phyloP scores from a whole-genome alignment of 1,140 invertebrate genomes.

The Drosophila pectinifera region DNA sequence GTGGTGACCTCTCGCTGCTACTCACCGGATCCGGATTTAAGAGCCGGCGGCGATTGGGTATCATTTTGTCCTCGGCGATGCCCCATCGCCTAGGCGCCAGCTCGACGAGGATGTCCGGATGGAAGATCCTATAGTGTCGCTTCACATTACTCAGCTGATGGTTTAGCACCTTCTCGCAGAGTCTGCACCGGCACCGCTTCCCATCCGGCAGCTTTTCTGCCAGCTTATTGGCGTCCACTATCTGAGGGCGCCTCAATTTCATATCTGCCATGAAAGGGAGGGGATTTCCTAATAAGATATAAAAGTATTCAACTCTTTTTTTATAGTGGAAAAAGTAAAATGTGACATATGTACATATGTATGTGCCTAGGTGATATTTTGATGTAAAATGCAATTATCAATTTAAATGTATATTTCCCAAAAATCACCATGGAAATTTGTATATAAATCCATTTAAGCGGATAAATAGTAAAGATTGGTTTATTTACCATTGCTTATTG shows the following conservation, averaged over 20 bases:
- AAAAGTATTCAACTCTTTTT: no score
- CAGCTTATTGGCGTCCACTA: slow-evolving; percentile 6
- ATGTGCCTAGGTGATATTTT: no score
- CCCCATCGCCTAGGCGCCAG: neutral
- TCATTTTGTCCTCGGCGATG: slow-evolving; percentile 10
- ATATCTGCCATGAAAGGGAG: neutral
- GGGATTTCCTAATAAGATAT: no score
- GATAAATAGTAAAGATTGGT: neutral
- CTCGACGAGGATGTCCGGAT: slow-evolving; percentile 6
- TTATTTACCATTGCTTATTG: slow-evolving; percentile 1
- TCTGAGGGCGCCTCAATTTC: slow-evolving; percentile 6
- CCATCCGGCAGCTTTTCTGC: neutral
- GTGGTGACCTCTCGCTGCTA: neutral
- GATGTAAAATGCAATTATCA: no score
- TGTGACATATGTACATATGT: no score
- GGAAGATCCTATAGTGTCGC: slow-evolving; percentile 11
- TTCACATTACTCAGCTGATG: slow-evolving; percentile 12
- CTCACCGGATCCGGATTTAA: slow-evolving; percentile 6
- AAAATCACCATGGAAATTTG: no score
- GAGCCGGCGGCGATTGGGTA: neutral
- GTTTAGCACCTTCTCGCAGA: slow-evolving; percentile 14
- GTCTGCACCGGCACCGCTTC: slow-evolving; percentile 3
- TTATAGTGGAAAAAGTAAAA: no score
- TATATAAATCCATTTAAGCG: no score
- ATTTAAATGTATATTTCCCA: no score